A percentile compares a stretch with the other conserved stretches of the same genome.
Evolutionary conservation across 2,888 invertebrate species (phyloP).

Genomic region (Augochlorella aurata): DNA sequence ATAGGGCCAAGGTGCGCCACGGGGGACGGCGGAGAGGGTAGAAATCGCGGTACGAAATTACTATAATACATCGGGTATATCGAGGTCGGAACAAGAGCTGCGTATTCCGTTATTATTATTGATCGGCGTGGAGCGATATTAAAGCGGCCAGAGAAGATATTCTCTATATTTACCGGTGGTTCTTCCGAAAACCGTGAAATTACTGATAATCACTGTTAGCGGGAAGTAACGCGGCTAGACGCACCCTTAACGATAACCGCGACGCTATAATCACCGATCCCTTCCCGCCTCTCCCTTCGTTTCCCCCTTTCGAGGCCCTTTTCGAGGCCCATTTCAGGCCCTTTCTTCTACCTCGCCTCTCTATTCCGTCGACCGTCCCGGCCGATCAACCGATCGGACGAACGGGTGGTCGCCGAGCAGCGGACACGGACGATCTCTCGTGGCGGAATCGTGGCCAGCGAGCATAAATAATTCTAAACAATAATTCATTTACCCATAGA

Average conservation of each 20-base stretch:
- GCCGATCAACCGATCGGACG: neutral
- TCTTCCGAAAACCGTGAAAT: slow-evolving; percentile 79
- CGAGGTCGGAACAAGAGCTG: slow-evolving; percentile 70
- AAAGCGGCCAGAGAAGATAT: slow-evolving; percentile 73
- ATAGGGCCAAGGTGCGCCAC: slow-evolving; percentile 30
- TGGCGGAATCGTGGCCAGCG: too few species aligned
- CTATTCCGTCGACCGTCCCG: neutral
- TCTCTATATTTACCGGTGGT: slow-evolving; percentile 79
- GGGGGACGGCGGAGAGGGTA: slow-evolving; percentile 21
- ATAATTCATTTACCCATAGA: too few species aligned
- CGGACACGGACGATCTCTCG: too few species aligned
- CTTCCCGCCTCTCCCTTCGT: neutral
- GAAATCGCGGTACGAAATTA: slow-evolving; percentile 73
- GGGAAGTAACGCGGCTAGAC: slow-evolving; percentile 64
- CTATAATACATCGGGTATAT: slow-evolving; percentile 76
- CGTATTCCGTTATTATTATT: slow-evolving; percentile 80
- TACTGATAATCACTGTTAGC: slow-evolving; percentile 77
- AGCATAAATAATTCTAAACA: too few species aligned
- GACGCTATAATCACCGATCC: slow-evolving; percentile 60
- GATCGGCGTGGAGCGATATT: slow-evolving; percentile 78
- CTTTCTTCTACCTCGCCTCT: too few species aligned
- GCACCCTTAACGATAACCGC: slow-evolving; percentile 68
- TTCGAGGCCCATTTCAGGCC: neutral
- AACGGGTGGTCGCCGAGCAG: neutral
- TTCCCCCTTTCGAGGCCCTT: neutral